phyloP scores from a whole-genome alignment of 1,140 invertebrate genomes.

The Tetranychus cinnabarinus region DNA sequence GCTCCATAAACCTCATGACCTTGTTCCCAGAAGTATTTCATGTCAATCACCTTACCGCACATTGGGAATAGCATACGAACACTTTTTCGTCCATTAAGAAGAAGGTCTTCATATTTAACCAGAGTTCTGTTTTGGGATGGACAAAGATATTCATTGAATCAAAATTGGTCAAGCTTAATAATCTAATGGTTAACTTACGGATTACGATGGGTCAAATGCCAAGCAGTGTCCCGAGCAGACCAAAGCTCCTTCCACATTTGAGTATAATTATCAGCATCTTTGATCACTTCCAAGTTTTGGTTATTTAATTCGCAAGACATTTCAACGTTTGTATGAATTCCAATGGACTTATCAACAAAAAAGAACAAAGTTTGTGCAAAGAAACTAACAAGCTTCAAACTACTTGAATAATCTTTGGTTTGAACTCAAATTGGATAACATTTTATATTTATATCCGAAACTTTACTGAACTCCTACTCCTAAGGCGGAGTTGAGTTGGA shows the following conservation, averaged over 20 bases:
- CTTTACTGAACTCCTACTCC: too few relatives aligned
- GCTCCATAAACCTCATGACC: slow-evolving; percentile 2
- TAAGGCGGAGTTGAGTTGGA: too few relatives aligned
- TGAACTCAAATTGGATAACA: too few relatives aligned
- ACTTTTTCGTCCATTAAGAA: background rate
- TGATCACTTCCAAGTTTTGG: background rate
- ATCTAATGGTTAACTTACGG: slow-evolving; percentile 1
- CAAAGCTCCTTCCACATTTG: slow-evolving; percentile 3
- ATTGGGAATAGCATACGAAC: slow-evolving; percentile 2
- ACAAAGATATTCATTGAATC: background rate
- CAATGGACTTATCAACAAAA: too few relatives aligned
- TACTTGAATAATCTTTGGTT: too few relatives aligned
- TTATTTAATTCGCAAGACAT: too few relatives aligned
- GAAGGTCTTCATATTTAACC: background rate
- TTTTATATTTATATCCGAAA: too few relatives aligned
- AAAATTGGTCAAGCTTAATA: background rate
- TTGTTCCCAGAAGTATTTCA: slow-evolving; percentile 2
- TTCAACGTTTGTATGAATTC: too few relatives aligned
- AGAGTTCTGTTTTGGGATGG: background rate
- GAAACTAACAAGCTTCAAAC: too few relatives aligned
- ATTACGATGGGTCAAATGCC: slow-evolving; percentile 5
- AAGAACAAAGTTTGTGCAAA: too few relatives aligned
- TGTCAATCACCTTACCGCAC: slow-evolving; percentile 4
- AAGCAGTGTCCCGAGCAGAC: slow-evolving; percentile 3
- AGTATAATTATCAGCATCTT: slow-evolving; percentile 1